Evolutionary conservation across 2,113 vertebrate species (phyloP), one percentile per base, ranked within the genome.

Genomic region (Dasyurus viverrinus): DNA sequence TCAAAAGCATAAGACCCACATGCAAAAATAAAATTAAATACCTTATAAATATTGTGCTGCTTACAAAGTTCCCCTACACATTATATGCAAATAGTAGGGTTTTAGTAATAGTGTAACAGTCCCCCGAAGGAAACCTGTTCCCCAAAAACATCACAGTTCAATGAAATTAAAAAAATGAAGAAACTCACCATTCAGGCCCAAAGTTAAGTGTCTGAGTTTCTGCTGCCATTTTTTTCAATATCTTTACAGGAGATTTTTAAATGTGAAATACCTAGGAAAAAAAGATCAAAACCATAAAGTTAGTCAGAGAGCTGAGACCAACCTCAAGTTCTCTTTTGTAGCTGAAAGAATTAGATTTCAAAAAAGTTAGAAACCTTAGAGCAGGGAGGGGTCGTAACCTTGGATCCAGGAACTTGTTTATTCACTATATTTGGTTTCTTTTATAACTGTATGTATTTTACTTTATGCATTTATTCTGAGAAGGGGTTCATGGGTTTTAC

Each of bases 131-230:
- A 42, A 6, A 42, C 6, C 19, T 84, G 2, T 42, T 84, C 22
- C 68, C 68, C 68, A 23, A 84, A n/a, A 76, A 14, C 30, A 68
- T 10, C 30, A 68, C 30, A 36, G 57, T 36, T 68, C 47, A 89
- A 89, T 46, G 26, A 48, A 46, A 48, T 90, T 8, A 25, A 26
- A 27, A 68, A 84, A 96, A 12, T 93, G 26, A 97, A 94, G 93
- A 89, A 23, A 98, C 98, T 99, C 98, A 99, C 99, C 99, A 99
- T 99, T 99, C 99, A 98, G 99, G 99, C 98, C 99, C 99, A 98
- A 99, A 99, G 99, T 99, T 99, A 98, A 99, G 99, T 96, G 99
- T 99, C 98, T 99, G 99, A 96, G 99, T 99, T 99, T 99, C 99
- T 53, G 99, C 99, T 99, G 99, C 99, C 99, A 99, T 99, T 98